These are phyloP conservation scores for Rana temporaria DNA, from an alignment of 2,113 vertebrate genomes.

Conservation along the genomic window DNA sequence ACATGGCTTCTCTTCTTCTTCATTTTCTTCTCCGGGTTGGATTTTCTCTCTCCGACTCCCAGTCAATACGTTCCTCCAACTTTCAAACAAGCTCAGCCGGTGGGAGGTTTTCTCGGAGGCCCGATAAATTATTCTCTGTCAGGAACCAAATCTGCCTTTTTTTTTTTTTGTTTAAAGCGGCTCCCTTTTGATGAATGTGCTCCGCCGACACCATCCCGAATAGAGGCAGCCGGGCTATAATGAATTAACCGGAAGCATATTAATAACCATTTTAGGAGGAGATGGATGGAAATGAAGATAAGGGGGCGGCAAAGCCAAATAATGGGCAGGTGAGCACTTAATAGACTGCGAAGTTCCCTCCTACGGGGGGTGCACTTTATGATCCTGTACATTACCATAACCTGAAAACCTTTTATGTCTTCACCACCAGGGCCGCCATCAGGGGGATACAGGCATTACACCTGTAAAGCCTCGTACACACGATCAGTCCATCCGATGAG, in stretches of 20 bases:
- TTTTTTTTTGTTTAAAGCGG: conserved; percentile 59
- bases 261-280: conserved; percentile 65
- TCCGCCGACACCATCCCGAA: conserved; percentile 66
- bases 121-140: conserved; percentile 72
- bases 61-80: conserved; percentile 56
- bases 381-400: too few relatives aligned
- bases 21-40: not conserved
- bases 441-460: too few relatives aligned
- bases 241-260: conserved; percentile 67
- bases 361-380: conserved; percentile 1
- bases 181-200: conserved; percentile 70
- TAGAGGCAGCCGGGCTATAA: conserved; percentile 64
- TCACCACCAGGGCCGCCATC: too few relatives aligned
- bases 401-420: too few relatives aligned
- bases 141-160: conserved; percentile 71
- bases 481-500: too few relatives aligned
- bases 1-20: too few relatives aligned
- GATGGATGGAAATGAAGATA: conserved; percentile 62
- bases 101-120: conserved; percentile 64
- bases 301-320: conserved; percentile 62
- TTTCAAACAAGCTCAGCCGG: conserved; percentile 59
- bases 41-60: conserved; percentile 39
- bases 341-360: conserved; percentile 49
- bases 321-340: conserved; percentile 62
- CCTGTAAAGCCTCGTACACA: too few relatives aligned